These are phyloP conservation scores for Dasypogon diadema DNA, from an alignment of 2,888 invertebrate species.

Conservation along the genomic window DNA sequence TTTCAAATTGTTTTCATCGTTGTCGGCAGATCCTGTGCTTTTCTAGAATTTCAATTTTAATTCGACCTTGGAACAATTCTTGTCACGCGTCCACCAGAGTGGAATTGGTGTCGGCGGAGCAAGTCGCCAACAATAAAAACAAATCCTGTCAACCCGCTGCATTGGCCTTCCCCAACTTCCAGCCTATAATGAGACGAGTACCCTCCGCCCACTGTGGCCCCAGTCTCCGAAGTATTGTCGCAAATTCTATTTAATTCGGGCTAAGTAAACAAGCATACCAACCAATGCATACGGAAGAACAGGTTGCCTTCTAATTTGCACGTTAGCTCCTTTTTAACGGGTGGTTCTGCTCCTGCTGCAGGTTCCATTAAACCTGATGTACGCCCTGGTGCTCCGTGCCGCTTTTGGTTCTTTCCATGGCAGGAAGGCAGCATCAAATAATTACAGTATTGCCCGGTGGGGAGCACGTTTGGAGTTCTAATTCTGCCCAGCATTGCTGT, in stretches of 20 bases:
- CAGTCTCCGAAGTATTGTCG: neutral
- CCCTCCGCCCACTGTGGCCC: too few relatives aligned
- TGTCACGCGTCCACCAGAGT: too few relatives aligned
- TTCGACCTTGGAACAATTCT: too few relatives aligned
- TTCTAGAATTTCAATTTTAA: too few relatives aligned
- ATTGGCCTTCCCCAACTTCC: too few relatives aligned
- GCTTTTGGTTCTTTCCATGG: too few relatives aligned
- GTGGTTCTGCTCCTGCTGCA: neutral
- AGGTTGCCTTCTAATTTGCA: neutral
- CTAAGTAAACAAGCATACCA: conserved; percentile 32
- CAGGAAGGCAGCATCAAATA: neutral
- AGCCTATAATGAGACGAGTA: too few relatives aligned
- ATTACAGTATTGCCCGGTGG: neutral
- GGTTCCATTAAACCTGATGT: neutral
- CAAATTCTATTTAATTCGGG: conserved; percentile 30
- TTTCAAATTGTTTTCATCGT: too few relatives aligned
- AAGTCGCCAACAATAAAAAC: too few relatives aligned
- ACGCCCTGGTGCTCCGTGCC: neutral
- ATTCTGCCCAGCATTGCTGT: neutral
- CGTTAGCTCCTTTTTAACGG: conserved; percentile 1
- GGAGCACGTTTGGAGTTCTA: neutral
- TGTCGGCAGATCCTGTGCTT: too few relatives aligned
- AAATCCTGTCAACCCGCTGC: too few relatives aligned
- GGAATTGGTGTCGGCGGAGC: too few relatives aligned
- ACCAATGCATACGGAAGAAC: neutral